These are phyloP conservation scores for Zosterops pallidus DNA, from an alignment of 2,113 vertebrate species.

Conservation along the genomic window DNA sequence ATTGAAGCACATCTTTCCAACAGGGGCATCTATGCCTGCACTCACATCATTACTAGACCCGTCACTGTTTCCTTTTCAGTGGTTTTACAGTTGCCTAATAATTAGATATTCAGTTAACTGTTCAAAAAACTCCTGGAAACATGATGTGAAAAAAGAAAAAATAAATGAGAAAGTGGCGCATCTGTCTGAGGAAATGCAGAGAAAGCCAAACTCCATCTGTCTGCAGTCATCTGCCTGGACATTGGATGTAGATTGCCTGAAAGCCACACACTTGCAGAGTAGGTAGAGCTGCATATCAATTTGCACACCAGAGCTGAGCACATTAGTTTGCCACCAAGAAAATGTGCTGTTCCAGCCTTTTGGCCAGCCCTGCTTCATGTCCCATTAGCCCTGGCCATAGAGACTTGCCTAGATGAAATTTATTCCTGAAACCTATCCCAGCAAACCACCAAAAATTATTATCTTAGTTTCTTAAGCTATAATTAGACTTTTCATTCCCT, in stretches of 20 bases:
- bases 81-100: conserved; percentile 13
- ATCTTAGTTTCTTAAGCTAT: not conserved
- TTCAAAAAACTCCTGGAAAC: not conserved
- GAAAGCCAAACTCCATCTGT: not conserved
- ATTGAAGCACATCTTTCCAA: conserved; percentile 24
- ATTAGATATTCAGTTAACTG: not conserved
- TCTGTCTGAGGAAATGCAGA: not conserved
- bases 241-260: not conserved
- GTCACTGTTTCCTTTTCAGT: conserved; percentile 21
- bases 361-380: not conserved
- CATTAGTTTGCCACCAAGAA: not conserved
- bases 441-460: not conserved
- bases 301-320: not conserved
- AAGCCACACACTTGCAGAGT: not conserved
- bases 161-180: not conserved
- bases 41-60: not conserved
- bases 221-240: not conserved
- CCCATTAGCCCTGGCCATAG: not conserved
- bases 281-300: not conserved
- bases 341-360: not conserved
- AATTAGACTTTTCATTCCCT: not conserved
- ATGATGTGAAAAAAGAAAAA: not conserved
- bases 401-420: not conserved
- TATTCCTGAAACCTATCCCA: not conserved
- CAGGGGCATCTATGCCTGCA: not conserved